A percentile compares a stretch with the other conserved stretches of the same genome.
Conservation (phyloP, 2,797 vertebrate species). For the Austrolebias charrua region DNA sequence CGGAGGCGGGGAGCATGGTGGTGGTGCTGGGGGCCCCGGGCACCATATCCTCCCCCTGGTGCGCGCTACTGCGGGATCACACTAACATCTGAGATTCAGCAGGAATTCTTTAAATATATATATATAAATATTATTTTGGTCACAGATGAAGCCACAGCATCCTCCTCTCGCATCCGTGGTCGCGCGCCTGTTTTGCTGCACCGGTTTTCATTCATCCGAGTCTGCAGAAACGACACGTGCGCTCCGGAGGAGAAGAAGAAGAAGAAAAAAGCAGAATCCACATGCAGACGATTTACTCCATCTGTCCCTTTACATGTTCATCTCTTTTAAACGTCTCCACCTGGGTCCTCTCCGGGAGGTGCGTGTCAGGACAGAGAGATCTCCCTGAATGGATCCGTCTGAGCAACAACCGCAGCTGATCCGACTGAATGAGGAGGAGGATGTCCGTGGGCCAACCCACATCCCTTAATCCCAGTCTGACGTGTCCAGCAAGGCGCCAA, state of each 20-base stretch:
- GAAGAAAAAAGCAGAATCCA: conserved; percentile 2
- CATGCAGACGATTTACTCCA: conserved; percentile 18
- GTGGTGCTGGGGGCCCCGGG: conserved; percentile 80
- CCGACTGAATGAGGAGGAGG: conserved; percentile 58
- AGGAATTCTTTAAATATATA: conserved; percentile 25
- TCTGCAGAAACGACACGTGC: conserved; percentile 26
- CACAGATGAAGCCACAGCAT: conserved; percentile 35
- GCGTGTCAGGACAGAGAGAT: conserved; percentile 15
- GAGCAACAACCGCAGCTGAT: conserved; percentile 47
- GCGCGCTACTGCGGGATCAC: conserved; percentile 30
- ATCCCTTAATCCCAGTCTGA: conserved; percentile 69
- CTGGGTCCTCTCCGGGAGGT: conserved; percentile 2
- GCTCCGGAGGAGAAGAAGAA: too few species aligned
- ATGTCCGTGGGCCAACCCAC: conserved; percentile 64
- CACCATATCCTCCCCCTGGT: conserved; percentile 71
- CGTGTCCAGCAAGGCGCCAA: conserved; percentile 50
- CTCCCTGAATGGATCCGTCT: conserved; percentile 23
- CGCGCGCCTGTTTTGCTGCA: conserved; percentile 6
- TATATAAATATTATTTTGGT: conserved; percentile 1
- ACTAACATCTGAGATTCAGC: conserved; percentile 30
- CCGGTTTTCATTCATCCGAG: conserved; percentile 48
- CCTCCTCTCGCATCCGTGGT: conserved; percentile 39
- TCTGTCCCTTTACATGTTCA: conserved; percentile 1
- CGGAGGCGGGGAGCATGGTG: conserved; percentile 93
- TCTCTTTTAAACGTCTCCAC: too few species aligned